Conservation (phyloP, 2,888 invertebrate species). For the Amphipyra tragopoginis region DNA sequence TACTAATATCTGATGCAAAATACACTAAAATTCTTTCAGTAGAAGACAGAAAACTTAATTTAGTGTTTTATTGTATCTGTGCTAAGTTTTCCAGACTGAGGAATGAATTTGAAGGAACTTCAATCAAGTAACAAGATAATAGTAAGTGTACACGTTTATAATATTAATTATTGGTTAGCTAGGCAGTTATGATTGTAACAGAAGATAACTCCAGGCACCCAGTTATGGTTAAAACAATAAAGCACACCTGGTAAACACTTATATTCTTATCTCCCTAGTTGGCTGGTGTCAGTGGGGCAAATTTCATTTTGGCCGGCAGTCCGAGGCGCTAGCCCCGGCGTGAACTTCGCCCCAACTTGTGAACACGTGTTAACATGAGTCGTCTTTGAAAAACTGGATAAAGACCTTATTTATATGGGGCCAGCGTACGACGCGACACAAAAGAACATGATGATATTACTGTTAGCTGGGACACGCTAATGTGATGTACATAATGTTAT, state of each 20-base stretch:
- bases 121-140: background rate
- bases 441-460: conserved; percentile 87
- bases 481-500: conserved; percentile 84
- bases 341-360: conserved; percentile 79
- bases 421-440: conserved; percentile 85
- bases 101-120: background rate
- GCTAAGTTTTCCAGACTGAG: no score
- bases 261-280: conserved; percentile 68
- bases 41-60: no score
- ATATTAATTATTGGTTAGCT: conserved; percentile 27
- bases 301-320: conserved; percentile 83
- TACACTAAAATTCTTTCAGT: no score
- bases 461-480: conserved; percentile 78
- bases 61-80: no score
- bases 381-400: conserved; percentile 88
- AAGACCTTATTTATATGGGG: conserved; percentile 88
- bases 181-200: conserved; percentile 26
- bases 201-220: conserved; percentile 44
- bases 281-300: conserved; percentile 81
- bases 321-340: conserved; percentile 61
- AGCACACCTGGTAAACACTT: conserved; percentile 69
- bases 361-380: conserved; percentile 87
- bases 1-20: no score
- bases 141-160: conserved; percentile 4
- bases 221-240: conserved; percentile 67